Evolutionary conservation across 2,888 invertebrate genomes (phyloP).

Genomic region (Busseola fusca): DNA sequence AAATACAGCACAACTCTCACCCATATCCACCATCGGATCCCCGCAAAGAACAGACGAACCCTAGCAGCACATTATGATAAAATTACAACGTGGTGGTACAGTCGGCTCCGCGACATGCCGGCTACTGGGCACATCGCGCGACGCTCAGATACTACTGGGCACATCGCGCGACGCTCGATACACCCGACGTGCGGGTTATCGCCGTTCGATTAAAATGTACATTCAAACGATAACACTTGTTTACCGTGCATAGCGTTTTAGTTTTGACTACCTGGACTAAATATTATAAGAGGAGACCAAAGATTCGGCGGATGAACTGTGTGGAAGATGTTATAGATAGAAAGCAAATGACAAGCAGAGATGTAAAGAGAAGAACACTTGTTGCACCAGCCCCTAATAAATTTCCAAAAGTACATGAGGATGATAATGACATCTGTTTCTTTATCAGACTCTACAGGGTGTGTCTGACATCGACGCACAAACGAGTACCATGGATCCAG

Average conservation of each 20-base stretch:
- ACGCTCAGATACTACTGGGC: constrained; percentile 52
- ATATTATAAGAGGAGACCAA: constrained; percentile 4
- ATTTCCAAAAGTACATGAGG: neutral
- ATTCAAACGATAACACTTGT: constrained; percentile 59
- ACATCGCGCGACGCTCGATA: constrained; percentile 38
- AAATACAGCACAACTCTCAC: constrained; percentile 31
- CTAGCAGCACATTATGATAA: constrained; percentile 31
- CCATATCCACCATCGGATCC: constrained; percentile 36
- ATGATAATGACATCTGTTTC: constrained; percentile 3
- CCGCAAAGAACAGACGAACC: neutral
- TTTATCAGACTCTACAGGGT: neutral
- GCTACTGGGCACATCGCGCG: constrained; percentile 48
- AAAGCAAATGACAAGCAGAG: neutral
- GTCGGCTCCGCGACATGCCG: constrained; percentile 48
- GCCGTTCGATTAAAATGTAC: constrained; percentile 54
- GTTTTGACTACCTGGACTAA: constrained; percentile 39
- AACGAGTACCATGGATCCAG: too few species aligned
- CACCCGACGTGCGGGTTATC: constrained; percentile 57
- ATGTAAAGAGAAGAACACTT: neutral
- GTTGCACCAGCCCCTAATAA: too few species aligned
- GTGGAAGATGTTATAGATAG: neutral
- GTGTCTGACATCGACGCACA: too few species aligned
- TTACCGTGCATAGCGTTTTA: constrained; percentile 45
- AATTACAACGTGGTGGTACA: neutral
- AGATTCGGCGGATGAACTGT: neutral